Base-by-base conservation (phyloP, 2,888 invertebrate genomes). In the Macrophya annulata region DNA sequence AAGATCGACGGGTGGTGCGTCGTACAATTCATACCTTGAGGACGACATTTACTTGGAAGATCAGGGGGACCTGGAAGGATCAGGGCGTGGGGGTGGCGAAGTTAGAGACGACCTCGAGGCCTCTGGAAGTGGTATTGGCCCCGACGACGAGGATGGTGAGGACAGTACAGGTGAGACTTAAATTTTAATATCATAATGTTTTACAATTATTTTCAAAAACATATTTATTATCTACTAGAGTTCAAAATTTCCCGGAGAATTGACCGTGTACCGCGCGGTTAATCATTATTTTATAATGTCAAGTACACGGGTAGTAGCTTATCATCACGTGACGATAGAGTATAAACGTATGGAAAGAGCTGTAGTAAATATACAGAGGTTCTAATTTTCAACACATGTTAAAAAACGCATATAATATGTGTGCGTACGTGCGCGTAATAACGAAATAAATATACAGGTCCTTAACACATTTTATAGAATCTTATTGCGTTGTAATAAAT, bases 101-200 rank as follows among this genome's bases (percentile, higher is more conserved):
- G 95, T 97, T 94, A 96, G 95, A 92, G 95, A 96, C 93, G 97
- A 97, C 94, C 94, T 96, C 89, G 97, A 97, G 94, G 96, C 97
- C 92, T 97, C 97, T 92, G 98, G 98, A 90, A 97, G 97, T 93
- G 98, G 98, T 88, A 96, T 96, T 94, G 97, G 97, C 88, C 96
- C 97, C 87, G 97, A 97, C 95, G 97, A 97, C 95, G 97, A 97
- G 92, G 97, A 96, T 91, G 95, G 95, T 51, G 93, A 93, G 85
- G 92, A 91, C 85, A 92, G 91, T 51, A 89, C 88, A 84, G 91
- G 93, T 92, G 90, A 87, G 76, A 84, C 71, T 81, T 51, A 51
- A 45, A 31, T 21, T 45, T 72, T 17, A n/a, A 48, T 40, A 48
- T 37, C 12, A 12, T 45, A 40, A 71, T 79, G 84, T 65, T 37